A percentile compares a stretch with the other conserved stretches of the same genome.
Evolutionary conservation across 2,888 invertebrate genomes (phyloP).

Genomic region (Aspidiotus destructor): DNA sequence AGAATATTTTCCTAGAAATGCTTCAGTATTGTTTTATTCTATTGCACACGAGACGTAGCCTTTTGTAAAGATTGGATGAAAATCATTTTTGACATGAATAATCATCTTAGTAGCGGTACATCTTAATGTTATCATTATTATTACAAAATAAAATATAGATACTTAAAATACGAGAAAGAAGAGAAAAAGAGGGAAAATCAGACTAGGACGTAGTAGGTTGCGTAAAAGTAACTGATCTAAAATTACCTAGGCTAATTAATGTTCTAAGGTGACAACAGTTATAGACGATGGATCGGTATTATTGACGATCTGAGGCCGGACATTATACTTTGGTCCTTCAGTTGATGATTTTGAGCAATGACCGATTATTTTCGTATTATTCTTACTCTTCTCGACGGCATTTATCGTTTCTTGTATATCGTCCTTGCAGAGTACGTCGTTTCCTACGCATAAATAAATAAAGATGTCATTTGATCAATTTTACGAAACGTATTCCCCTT

Average conservation of each 20-base stretch:
- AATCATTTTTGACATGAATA: no score
- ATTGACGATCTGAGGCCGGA: background rate
- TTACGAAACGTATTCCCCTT: no score
- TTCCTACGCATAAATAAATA: constrained; percentile 3
- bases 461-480: no score
- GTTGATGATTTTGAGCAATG: constrained; percentile 6
- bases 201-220: no score
- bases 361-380: constrained; percentile 19
- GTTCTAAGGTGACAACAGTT: constrained; percentile 1
- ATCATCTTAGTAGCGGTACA: no score
- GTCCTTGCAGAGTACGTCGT: constrained; percentile 19
- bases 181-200: background rate
- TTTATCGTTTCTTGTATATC: background rate
- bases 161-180: background rate
- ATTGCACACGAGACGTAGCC: no score
- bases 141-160: background rate
- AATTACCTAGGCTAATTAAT: background rate
- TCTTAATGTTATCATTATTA: background rate
- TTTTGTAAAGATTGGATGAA: no score
- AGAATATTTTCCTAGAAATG: no score
- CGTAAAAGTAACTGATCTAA: background rate
- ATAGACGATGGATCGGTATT: background rate
- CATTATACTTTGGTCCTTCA: constrained; percentile 1
- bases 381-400: constrained; percentile 5
- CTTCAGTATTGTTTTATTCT: no score